Conservation (phyloP, 2,888 invertebrate species). For the Sarcophaga caerulescens region DNA sequence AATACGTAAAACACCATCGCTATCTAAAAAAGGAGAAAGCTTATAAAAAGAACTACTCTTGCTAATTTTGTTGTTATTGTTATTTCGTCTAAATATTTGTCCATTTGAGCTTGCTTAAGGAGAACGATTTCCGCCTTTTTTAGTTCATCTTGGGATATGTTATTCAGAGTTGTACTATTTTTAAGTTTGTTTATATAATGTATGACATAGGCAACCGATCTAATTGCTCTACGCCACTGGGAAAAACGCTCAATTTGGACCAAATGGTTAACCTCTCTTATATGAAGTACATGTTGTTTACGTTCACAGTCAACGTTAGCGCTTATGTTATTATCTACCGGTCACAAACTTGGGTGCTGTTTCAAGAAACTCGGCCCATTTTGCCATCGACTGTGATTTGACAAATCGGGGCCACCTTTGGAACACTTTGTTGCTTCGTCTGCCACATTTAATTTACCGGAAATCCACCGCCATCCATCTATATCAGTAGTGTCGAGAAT, state of each 20-base stretch:
- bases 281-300: constrained; percentile 18
- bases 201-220: constrained; percentile 21
- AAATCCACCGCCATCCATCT: constrained; percentile 42
- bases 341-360: constrained; percentile 12
- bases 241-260: constrained; percentile 24
- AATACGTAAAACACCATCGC: constrained; percentile 23
- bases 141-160: constrained; percentile 24
- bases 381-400: constrained; percentile 28
- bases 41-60: constrained; percentile 39
- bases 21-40: constrained; percentile 3
- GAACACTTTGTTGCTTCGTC: constrained; percentile 41
- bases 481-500: constrained; percentile 35
- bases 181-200: constrained; percentile 30
- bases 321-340: background rate
- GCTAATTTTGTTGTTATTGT: background rate
- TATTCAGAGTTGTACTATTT: background rate
- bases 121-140: constrained; percentile 13
- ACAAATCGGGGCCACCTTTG: constrained; percentile 28
- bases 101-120: constrained; percentile 20
- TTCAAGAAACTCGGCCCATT: constrained; percentile 22
- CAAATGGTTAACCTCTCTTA: constrained; percentile 1
- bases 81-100: constrained; percentile 31
- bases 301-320: constrained; percentile 21
- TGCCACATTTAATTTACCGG: constrained; percentile 43
- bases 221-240: constrained; percentile 36